A percentile compares a stretch with the other conserved stretches of the same genome.
Evolutionary conservation across 2,113 vertebrate species (phyloP).

Genomic region (Crotalus viridis): DNA sequence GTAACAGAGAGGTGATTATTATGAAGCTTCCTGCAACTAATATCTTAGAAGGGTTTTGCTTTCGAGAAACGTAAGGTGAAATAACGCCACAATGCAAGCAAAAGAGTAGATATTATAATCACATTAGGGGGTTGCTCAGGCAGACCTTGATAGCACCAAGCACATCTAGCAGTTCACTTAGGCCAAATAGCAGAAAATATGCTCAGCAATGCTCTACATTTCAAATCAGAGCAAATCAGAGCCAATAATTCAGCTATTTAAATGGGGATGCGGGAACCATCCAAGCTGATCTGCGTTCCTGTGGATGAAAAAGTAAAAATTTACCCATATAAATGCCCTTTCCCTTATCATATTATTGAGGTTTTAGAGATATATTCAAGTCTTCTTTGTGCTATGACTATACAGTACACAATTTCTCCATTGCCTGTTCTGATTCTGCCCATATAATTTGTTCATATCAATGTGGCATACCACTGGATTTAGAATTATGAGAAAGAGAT

Average conservation of each 20-base stretch:
- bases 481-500: not conserved
- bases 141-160: conserved; percentile 31
- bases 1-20: conserved; percentile 19
- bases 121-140: conserved; percentile 30
- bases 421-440: conserved; percentile 37
- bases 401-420: not conserved
- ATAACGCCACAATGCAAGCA: conserved; percentile 16
- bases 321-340: not conserved
- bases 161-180: conserved; percentile 24
- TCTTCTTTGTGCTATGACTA: conserved; percentile 4
- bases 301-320: not conserved
- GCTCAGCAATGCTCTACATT: not conserved
- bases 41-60: conserved; percentile 11
- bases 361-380: not conserved
- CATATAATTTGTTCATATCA: not conserved
- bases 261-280: not conserved
- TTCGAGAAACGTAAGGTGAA: conserved; percentile 30
- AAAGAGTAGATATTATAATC: conserved; percentile 41
- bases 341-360: not conserved
- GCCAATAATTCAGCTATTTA: conserved; percentile 21
- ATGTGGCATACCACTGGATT: not conserved
- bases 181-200: conserved; percentile 37
- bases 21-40: conserved; percentile 35
- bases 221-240: not conserved
- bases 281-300: not conserved